These are phyloP conservation scores for Acanthoscelides obtectus DNA, from an alignment of 2,888 invertebrate genomes.

Conservation along the genomic window DNA sequence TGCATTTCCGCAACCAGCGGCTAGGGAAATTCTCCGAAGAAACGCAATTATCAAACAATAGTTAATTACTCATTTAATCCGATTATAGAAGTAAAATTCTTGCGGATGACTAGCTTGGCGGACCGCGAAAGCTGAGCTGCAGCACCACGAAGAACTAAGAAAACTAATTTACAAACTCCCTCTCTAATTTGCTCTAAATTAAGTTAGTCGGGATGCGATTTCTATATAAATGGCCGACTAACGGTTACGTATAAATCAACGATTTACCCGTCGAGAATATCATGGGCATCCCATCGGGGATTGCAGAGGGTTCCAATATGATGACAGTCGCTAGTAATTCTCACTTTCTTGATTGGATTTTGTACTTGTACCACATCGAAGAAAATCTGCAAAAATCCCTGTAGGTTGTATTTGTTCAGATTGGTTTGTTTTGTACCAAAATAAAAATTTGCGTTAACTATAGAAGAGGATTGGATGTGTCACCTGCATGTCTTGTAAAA, in stretches of 20 bases:
- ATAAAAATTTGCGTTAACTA: no score
- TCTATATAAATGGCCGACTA: conserved; percentile 25
- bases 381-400: no score
- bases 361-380: no score
- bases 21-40: conserved; percentile 10
- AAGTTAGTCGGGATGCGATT: conserved; percentile 39
- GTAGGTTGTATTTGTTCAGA: no score
- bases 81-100: conserved; percentile 42
- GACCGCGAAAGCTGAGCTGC: conserved; percentile 4
- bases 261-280: background rate
- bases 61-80: conserved; percentile 45
- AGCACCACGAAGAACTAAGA: conserved; percentile 29
- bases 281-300: background rate
- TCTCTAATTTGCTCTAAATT: conserved; percentile 44
- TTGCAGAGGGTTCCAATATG: no score
- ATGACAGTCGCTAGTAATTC: no score
- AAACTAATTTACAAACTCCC: conserved; percentile 45
- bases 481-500: no score
- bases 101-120: conserved; percentile 37
- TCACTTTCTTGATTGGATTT: no score
- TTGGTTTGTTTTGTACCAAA: no score
- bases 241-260: conserved; percentile 4
- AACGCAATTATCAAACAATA: conserved; percentile 38
- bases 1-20: background rate
- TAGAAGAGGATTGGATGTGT: no score